Percentiles rank a stretch among this genome's conserved stretches.
Evolutionary conservation across 2,888 invertebrate species (phyloP).

Genomic region (Pandemis cinnamomeana): DNA sequence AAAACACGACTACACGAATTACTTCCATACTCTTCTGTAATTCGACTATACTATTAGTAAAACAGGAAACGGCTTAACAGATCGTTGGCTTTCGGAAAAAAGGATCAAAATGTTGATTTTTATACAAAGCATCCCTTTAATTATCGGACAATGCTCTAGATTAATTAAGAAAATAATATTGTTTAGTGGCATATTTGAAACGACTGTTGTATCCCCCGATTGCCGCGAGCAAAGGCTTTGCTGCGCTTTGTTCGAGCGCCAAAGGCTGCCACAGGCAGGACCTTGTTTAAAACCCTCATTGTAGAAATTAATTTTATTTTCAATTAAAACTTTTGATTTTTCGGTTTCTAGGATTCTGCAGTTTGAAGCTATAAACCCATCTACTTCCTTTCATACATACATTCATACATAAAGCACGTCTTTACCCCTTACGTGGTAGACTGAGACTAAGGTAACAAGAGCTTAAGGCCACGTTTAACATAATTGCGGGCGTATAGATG

Average conservation of each 20-base stretch:
- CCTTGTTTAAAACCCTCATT: slow-evolving; percentile 9
- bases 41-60: too few relatives aligned
- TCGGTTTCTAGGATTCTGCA: not conserved
- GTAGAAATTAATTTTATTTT: slow-evolving; percentile 13
- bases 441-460: too few relatives aligned
- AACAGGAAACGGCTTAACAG: too few relatives aligned
- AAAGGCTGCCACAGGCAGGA: slow-evolving; percentile 7
- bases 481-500: too few relatives aligned
- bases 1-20: too few relatives aligned
- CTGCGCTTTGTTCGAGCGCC: slow-evolving; percentile 10
- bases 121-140: not conserved
- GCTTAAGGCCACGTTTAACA: too few relatives aligned
- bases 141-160: not conserved
- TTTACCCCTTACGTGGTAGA: too few relatives aligned
- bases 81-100: too few relatives aligned
- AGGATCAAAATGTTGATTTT: not conserved
- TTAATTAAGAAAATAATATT: slow-evolving; percentile 4
- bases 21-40: too few relatives aligned
- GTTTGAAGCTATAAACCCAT: too few relatives aligned
- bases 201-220: not conserved
- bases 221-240: slow-evolving; percentile 8
- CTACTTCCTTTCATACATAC: too few relatives aligned
- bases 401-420: too few relatives aligned
- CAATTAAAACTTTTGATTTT: slow-evolving; percentile 2
- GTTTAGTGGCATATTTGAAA: slow-evolving; percentile 5